These are phyloP conservation scores for Sceloporus undulatus DNA, from an alignment of 2,113 vertebrate genomes.

Conservation along the genomic window DNA sequence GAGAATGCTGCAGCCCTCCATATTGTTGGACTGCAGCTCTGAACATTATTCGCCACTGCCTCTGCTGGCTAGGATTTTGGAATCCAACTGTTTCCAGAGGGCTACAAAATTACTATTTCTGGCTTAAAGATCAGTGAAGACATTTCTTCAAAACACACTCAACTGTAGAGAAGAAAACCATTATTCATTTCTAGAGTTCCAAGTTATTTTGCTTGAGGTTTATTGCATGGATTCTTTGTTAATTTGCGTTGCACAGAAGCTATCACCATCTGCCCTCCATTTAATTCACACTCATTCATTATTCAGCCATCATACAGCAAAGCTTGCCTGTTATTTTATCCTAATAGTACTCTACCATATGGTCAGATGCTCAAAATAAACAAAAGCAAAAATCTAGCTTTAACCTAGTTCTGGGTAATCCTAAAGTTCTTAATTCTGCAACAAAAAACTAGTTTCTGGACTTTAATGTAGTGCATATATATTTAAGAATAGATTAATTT, in stretches of 20 bases:
- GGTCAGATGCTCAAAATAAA: conserved; percentile 24
- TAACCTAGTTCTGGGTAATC: conserved; percentile 43
- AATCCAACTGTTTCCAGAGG: too few species aligned
- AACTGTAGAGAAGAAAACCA: not conserved
- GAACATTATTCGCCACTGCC: too few species aligned
- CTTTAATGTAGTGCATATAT: not conserved
- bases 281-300: conserved; percentile 32
- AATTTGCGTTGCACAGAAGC: conserved; percentile 3
- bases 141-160: not conserved
- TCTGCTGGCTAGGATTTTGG: too few species aligned
- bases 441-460: conserved; percentile 17
- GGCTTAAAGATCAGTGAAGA: not conserved
- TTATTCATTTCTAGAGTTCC: not conserved
- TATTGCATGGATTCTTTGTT: not conserved
- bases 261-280: conserved; percentile 12
- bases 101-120: too few species aligned
- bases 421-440: conserved; percentile 9
- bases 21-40: too few species aligned
- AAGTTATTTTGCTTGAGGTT: not conserved
- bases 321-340: not conserved
- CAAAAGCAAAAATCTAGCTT: conserved; percentile 15
- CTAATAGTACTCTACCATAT: conserved; percentile 33
- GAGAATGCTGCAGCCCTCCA: too few species aligned
- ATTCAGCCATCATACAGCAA: conserved; percentile 5
- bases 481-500: conserved; percentile 13